Evolutionary conservation across 2,888 invertebrate species (phyloP).

Genomic region (Spisula solida): DNA sequence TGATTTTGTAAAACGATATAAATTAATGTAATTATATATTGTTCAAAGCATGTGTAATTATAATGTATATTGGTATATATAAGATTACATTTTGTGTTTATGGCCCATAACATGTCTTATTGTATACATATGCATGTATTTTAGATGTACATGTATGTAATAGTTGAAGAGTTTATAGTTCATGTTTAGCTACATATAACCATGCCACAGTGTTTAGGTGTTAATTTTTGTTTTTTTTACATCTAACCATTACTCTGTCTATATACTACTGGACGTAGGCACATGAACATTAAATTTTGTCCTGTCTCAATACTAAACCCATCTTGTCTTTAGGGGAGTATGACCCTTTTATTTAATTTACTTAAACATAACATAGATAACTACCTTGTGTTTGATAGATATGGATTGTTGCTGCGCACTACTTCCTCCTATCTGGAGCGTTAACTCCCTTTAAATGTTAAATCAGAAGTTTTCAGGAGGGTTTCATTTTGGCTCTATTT

Average conservation of each 20-base stretch:
- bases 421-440: neutral
- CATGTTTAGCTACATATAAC: conserved; percentile 12
- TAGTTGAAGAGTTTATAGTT: neutral
- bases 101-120: neutral
- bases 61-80: neutral
- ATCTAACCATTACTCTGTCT: no score
- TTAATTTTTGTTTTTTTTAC: neutral
- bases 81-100: neutral
- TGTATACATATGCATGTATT: conserved; percentile 18
- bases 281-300: neutral
- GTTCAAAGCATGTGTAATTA: conserved; percentile 1
- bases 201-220: conserved; percentile 12
- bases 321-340: neutral
- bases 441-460: neutral
- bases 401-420: neutral
- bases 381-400: neutral
- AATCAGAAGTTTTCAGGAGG: no score
- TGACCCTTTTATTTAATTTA: neutral
- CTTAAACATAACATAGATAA: neutral
- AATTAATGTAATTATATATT: neutral
- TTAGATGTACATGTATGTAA: neutral
- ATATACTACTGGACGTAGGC: neutral
- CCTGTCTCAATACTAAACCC: neutral
- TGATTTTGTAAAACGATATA: neutral
- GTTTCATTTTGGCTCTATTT: no score